A percentile compares a stretch with the other conserved stretches of the same genome.
phyloP scores from a whole-genome alignment of 37 sponge, comb jelly and placozoan genomes.

The Beroe ovata region DNA sequence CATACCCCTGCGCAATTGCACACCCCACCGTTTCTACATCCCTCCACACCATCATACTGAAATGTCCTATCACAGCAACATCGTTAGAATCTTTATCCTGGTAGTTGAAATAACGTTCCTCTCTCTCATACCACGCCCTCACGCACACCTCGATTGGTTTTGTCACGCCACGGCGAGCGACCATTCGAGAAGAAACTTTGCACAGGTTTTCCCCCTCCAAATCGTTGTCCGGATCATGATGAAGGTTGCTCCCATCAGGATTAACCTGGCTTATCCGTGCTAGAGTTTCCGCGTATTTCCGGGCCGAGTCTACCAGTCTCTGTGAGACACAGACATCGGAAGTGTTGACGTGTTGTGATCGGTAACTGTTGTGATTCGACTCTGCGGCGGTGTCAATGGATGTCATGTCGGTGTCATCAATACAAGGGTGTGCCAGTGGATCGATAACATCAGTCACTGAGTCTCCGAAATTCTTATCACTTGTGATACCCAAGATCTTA shows the following conservation, averaged over 20 bases:
- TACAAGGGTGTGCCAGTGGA: background rate
- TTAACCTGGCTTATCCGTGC: background rate
- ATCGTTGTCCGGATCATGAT: background rate
- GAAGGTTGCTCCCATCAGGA: background rate
- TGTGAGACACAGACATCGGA: background rate
- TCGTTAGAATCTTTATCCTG: background rate
- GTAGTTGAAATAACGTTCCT: background rate
- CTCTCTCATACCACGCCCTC: background rate
- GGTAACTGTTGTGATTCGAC: background rate
- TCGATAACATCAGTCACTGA: background rate
- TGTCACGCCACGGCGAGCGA: background rate
- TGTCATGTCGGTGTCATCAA: background rate
- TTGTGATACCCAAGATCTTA: no score
- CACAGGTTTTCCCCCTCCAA: background rate
- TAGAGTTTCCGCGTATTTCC: background rate
- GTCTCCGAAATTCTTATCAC: background rate
- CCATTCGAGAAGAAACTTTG: background rate
- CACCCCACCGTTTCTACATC: background rate
- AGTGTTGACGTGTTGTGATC: background rate
- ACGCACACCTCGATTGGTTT: background rate
- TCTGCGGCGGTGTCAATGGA: background rate
- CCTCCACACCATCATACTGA: background rate
- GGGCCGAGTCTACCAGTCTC: background rate
- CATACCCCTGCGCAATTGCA: background rate
- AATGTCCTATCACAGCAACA: background rate